Percentiles rank a stretch among this genome's conserved stretches.
These are phyloP conservation scores for Actias luna DNA, from an alignment of 2,888 invertebrate species.

Conservation along the genomic window DNA sequence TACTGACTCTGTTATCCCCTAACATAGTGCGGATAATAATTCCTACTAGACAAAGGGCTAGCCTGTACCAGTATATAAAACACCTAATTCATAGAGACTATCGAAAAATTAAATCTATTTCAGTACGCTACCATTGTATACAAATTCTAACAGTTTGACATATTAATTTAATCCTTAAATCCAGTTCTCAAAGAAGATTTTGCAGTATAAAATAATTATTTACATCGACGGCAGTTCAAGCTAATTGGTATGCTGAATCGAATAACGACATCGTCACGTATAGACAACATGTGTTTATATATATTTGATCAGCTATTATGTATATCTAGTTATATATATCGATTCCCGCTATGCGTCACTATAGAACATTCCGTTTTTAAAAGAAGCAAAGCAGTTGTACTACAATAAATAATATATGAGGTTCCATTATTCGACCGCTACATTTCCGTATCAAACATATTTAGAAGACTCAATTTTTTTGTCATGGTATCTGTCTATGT, in stretches of 20 bases:
- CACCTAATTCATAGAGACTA: not conserved
- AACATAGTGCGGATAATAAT: too few relatives aligned
- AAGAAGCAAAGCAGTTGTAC: constrained; percentile 11
- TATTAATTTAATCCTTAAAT: constrained; percentile 22
- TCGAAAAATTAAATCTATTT: constrained; percentile 2
- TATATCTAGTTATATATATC: constrained; percentile 37
- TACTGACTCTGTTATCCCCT: too few relatives aligned
- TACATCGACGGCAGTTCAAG: constrained; percentile 29
- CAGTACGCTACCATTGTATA: not conserved
- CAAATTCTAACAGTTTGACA: constrained; percentile 22
- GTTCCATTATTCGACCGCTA: not conserved
- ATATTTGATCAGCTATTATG: constrained; percentile 32
- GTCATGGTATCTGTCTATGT: too few relatives aligned
- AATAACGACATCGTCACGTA: constrained; percentile 60
- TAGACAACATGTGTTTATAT: constrained; percentile 40
- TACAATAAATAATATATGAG: not conserved
- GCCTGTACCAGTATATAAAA: too few relatives aligned
- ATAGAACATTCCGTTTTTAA: constrained; percentile 14
- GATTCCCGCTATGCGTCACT: constrained; percentile 34
- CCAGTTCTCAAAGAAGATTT: constrained; percentile 21
- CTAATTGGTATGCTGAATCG: constrained; percentile 53
- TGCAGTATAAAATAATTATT: constrained; percentile 13
- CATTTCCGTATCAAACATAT: not conserved
- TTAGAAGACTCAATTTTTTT: not conserved
- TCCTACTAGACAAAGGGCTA: too few relatives aligned